Base-by-base conservation (phyloP, 2,113 vertebrate genomes). In the Plecotus auritus region DNA sequence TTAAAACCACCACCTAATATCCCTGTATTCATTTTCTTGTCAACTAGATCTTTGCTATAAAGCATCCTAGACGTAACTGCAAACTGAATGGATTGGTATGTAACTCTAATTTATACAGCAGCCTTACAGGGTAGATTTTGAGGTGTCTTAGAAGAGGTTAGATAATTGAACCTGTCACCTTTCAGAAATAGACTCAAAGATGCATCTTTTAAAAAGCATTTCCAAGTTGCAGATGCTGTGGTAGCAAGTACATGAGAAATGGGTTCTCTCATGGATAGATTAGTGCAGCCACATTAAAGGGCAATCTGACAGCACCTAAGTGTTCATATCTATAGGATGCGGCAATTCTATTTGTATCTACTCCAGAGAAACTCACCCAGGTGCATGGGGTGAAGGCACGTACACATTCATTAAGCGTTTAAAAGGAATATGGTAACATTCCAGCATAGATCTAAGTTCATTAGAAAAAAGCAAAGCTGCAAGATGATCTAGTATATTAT, bases 1-100 rank as follows among this genome's bases (percentile, higher is more conserved):
- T 98, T 98, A 98, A 98, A 98, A 98, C 97, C 82, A 94, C 85
- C 69, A 69, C 74, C 78, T 74, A 76, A 17, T 4, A 32, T 32
- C 6, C 61, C 54, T 72, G 85, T 91, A 28, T 85, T 95, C 73
- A 69, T 91, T 97, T 64, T 51, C 83, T 95, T n/a, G n/a, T n/a
- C n/a, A n/a, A n/a, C n/a, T n/a, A n/a, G n/a, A n/a, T n/a, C n/a
- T n/a, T n/a, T 47, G 45, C 70, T 81, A n/a, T 93, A 23, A 54
- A 89, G 67, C 56, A 76, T 8, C n/a, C 14, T 78, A 72, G 26
- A 80, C 77, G 23, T 42, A 67, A 78, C 32, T 66, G 40, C 59
- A 69, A 16, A 17, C 59, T n/a, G 26, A 35, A 67, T 40, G 37
- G 49, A 18, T 45, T 54, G 30, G 18, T 56, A n/a, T 13, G 4